Percentiles rank a stretch among this genome's conserved stretches.
These are phyloP conservation scores for Agriotes lineatus DNA, from an alignment of 2,888 invertebrate genomes.

Conservation along the genomic window DNA sequence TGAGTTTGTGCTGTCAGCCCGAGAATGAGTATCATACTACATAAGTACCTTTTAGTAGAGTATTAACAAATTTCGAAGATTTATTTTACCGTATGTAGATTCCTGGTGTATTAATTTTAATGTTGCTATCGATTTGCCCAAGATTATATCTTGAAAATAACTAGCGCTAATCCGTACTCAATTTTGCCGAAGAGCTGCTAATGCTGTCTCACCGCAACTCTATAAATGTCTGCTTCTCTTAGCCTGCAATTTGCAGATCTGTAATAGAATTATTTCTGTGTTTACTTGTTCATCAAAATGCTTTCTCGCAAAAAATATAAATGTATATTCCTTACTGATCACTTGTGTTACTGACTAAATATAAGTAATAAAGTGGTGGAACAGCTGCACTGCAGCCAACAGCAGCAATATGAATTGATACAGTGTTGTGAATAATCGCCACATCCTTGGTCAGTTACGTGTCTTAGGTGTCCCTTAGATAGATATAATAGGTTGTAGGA, in stretches of 20 bases:
- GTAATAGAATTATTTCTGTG: constrained; percentile 59
- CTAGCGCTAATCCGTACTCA: background rate
- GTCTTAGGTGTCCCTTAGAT: constrained; percentile 53
- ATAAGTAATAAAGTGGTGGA: constrained; percentile 45
- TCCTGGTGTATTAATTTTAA: background rate
- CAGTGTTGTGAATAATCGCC: constrained; percentile 59
- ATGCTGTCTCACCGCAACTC: constrained; percentile 50
- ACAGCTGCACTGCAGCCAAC: constrained; percentile 46
- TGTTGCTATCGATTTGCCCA: background rate
- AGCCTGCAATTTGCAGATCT: constrained; percentile 61
- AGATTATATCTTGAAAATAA: background rate
- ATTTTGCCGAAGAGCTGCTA: constrained; percentile 29
- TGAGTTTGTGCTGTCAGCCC: background rate
- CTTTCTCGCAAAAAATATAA: constrained; percentile 57
- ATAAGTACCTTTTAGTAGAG: constrained; percentile 9
- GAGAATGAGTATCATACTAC: constrained; percentile 2
- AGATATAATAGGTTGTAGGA: constrained; percentile 55
- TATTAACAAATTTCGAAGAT: background rate
- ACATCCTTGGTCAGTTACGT: constrained; percentile 56
- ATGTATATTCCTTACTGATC: constrained; percentile 55
- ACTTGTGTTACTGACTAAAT: constrained; percentile 57
- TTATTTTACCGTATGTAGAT: background rate
- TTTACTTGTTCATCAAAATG: constrained; percentile 51
- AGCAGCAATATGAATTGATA: constrained; percentile 67
- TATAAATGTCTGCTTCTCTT: constrained; percentile 64